phyloP scores from a whole-genome alignment of 64 coral and sea anemone species.

The Montipora efflorescens region DNA sequence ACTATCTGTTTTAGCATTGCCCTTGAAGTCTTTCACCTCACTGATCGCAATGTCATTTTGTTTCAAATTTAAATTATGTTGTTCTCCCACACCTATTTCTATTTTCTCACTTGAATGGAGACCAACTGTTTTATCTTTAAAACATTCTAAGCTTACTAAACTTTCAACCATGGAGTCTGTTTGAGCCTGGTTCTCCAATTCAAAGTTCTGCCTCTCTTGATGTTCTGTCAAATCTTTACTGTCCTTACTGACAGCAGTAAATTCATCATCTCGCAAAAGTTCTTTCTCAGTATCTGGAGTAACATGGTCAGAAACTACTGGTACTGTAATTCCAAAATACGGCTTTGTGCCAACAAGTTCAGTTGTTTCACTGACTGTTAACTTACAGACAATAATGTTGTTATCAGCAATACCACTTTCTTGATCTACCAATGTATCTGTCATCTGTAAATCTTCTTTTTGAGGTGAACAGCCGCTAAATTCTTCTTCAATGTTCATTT shows the following conservation, averaged over 20 bases:
- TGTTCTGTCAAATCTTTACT: neutral
- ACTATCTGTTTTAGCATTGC: neutral
- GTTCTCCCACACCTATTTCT: neutral
- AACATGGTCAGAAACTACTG: neutral
- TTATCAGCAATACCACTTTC: neutral
- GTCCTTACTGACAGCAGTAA: neutral
- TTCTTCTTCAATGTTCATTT: neutral
- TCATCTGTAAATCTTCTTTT: neutral
- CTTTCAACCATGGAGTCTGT: neutral
- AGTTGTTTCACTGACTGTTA: neutral
- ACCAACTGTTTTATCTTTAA: neutral
- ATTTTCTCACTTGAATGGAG: neutral
- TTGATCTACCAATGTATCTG: neutral
- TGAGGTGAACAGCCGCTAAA: neutral
- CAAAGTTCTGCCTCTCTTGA: neutral
- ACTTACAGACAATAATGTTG: neutral
- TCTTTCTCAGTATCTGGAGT: neutral
- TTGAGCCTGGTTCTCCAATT: neutral
- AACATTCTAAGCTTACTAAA: neutral
- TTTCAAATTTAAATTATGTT: neutral
- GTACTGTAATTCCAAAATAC: neutral
- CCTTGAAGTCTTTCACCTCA: neutral
- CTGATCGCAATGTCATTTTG: neutral
- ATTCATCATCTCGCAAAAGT: neutral
- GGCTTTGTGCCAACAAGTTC: neutral